Percentiles rank a stretch among this genome's conserved stretches.
phyloP scores from a whole-genome alignment of 1,140 invertebrate species.

The Colletes gigas region DNA sequence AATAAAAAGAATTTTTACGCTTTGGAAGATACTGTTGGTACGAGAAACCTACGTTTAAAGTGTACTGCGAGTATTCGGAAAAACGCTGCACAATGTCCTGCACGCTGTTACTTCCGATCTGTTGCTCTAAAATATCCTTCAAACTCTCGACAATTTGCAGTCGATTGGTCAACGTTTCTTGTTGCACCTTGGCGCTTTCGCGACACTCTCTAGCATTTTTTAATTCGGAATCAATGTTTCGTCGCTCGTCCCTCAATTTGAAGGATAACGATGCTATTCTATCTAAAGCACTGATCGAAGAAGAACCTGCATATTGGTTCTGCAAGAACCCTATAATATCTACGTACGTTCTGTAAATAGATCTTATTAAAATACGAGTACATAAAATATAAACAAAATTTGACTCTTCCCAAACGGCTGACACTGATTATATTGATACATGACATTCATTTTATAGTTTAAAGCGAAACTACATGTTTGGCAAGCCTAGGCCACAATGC shows the following conservation, averaged over 20 bases:
- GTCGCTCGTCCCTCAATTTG: slow-evolving; percentile 65
- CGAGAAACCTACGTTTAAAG: slow-evolving; percentile 64
- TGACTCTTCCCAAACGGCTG: neutral
- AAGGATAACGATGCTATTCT: slow-evolving; percentile 60
- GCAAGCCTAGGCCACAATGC: too few species aligned
- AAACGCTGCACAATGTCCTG: slow-evolving; percentile 70
- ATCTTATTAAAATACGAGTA: neutral
- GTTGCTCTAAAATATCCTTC: slow-evolving; percentile 74
- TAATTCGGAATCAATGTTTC: slow-evolving; percentile 71
- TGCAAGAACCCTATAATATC: slow-evolving; percentile 72
- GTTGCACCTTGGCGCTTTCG: slow-evolving; percentile 63
- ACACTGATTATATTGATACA: too few species aligned
- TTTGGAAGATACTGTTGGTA: neutral
- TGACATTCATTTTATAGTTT: too few species aligned
- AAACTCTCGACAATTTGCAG: slow-evolving; percentile 73
- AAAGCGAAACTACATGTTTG: too few species aligned
- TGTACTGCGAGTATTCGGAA: slow-evolving; percentile 69
- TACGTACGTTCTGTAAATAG: slow-evolving; percentile 58
- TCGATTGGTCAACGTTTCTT: slow-evolving; percentile 66
- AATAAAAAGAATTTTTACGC: too few species aligned
- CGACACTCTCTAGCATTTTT: slow-evolving; percentile 58
- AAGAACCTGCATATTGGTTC: slow-evolving; percentile 72
- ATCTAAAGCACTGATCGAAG: slow-evolving; percentile 69
- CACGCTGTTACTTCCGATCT: slow-evolving; percentile 69
- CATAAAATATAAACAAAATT: neutral